Evolutionary conservation across 1,140 invertebrate species (phyloP), one percentile per base, ranked within the genome.

Genomic region (Nasonia vitripennis): DNA sequence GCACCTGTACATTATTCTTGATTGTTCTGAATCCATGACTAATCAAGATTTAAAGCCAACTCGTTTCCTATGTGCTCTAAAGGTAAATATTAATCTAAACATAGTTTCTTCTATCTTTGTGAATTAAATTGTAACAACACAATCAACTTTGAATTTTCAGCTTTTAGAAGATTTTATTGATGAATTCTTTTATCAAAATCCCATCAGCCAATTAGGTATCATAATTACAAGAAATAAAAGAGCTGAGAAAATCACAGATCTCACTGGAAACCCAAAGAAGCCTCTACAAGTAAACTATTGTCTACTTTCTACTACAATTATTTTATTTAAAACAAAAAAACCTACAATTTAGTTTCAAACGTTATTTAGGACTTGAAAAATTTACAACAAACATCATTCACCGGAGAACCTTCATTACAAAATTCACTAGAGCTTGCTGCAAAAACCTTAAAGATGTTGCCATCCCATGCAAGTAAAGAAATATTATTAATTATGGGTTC

Each of bases 161-260:
- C 93, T 99, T 37, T 91, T 99, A 78, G 97, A 99, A 94, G 95
- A 96, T 87, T 99, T 99, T 92, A 96, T 99, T 81, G 97, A 98
- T 88, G 98, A 99, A 93, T 99, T 97, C 91, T 99, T 99, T 93
- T 98, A 99, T 93, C 98, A 99, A 94, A 99, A 99, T 94, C 99
- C 99, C 67, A 98, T 99, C 78, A 98, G 98, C 92, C 99, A 99
- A 93, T 93, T 99, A 71, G 99, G 98, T 31, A 94, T 99, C 75
- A 97, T 99, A 88, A 93, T 96, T 17, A 97, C 98, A 83, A 96
- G 96, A 89, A 99, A 99, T 89, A 99, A 99, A 93, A 94, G 98
- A 89, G 98, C 98, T 23, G 98, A 99, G 91, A 98, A 97, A 94
- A 91, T 99, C 7, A 96, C 97, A 83, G 98, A 99, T 87, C 94